Evolutionary conservation across 2,888 invertebrate genomes (phyloP), one percentile per base, ranked within the genome.

Genomic region (Oscheius sp.): DNA sequence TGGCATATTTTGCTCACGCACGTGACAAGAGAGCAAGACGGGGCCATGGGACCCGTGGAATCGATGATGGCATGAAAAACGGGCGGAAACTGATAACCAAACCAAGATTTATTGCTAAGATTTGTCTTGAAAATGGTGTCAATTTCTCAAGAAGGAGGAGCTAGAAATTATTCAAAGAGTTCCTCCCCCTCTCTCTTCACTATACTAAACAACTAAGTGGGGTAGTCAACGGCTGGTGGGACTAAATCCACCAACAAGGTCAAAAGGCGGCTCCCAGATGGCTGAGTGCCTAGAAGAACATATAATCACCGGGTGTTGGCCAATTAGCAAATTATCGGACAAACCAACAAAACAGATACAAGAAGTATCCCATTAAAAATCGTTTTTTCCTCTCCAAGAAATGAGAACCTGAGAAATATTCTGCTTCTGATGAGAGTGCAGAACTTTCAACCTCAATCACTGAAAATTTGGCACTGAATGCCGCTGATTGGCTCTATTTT

Each of bases 251-350:
- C 33, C 55, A 45, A 61, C 61, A 61, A 61, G 61, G 61, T 61
- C 61, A 61, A 61, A 61, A 61, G 61, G 61, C 61, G 61, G 61
- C 61, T 61, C 45, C 61, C 61, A 61, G 61, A 61, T 61, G 61
- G 61, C 61, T 31, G 61, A 61, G 61, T 61, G 61, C n/a, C 45
- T 61, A 17, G 61, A 61, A 61, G 61, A 61, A 61, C 61, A 45
- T 61, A 61, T 45, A 61, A 61, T 61, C 61, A 45, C 20, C 15
- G 61, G 61, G n/a, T 45, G 27, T 23, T 12, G 45, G 42, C 45
- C 61, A 61, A 61, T 61, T 61, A 61, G 61, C 45, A 17, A 45
- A 61, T 61, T 61, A 45, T 61, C 31, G 55, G 25, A 25, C 48
- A 48, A 48, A 12, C 33, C 34, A 55, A 52, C 48, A 52, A 29